phyloP scores from a whole-genome alignment of 2,113 vertebrate genomes.

The Mellivora capensis region DNA sequence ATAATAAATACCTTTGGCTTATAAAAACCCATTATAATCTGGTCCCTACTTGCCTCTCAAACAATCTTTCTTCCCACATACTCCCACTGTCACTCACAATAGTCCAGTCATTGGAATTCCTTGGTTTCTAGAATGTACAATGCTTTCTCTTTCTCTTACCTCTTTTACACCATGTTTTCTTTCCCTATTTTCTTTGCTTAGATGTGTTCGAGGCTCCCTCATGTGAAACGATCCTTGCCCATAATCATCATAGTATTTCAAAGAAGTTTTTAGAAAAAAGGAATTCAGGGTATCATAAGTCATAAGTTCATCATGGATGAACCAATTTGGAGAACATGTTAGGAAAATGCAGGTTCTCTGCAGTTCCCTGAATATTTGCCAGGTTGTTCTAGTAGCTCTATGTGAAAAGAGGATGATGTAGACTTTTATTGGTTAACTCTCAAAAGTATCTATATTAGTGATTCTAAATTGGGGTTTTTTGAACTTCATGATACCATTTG shows the following conservation, averaged over 20 bases:
- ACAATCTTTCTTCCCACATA: background rate
- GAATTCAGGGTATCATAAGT: background rate
- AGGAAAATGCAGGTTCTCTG: background rate
- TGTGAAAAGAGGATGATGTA: background rate
- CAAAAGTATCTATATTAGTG: background rate
- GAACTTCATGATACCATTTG: background rate
- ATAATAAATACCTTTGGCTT: background rate
- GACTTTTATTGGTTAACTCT: background rate
- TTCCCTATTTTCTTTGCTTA: background rate
- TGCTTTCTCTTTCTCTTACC: constrained; percentile 13
- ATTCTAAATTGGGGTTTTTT: background rate
- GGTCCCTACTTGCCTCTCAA: background rate
- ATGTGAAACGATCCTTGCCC: background rate
- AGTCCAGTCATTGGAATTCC: background rate
- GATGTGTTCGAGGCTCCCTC: background rate
- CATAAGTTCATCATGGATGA: too few relatives aligned
- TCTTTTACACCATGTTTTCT: background rate
- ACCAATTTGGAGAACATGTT: background rate
- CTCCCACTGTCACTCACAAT: background rate
- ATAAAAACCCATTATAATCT: constrained; percentile 25
- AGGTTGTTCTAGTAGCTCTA: background rate
- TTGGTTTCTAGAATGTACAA: constrained; percentile 11
- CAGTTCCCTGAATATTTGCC: constrained; percentile 6
- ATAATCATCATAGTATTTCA: background rate
- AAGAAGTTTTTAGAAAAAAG: background rate